Conservation (phyloP, 1,140 invertebrate species). For the Calliphora vicina region DNA sequence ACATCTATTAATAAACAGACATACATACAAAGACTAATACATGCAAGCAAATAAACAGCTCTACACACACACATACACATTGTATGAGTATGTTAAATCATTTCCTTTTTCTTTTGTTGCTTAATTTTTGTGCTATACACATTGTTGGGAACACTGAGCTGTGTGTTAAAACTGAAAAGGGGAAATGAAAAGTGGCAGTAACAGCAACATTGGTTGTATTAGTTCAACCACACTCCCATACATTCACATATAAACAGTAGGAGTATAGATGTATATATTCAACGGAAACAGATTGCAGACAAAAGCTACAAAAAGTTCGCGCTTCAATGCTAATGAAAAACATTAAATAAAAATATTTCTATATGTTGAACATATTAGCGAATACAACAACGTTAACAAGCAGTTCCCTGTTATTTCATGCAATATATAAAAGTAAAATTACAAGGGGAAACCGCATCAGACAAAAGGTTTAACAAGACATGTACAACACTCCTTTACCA, state of each 20-base stretch:
- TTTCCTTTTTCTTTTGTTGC: conserved; percentile 22
- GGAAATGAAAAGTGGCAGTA: conserved; percentile 30
- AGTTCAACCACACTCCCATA: neutral
- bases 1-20: too few species aligned
- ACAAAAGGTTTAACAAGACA: neutral
- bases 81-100: conserved; percentile 18
- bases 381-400: neutral
- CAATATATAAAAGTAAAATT: neutral
- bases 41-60: neutral
- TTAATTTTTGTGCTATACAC: too few species aligned
- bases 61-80: neutral
- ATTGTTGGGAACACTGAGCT: neutral
- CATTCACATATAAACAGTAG: neutral
- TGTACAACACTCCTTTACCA: neutral
- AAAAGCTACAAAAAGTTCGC: conserved; percentile 22
- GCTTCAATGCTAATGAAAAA: conserved; percentile 24
- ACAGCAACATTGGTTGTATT: conserved; percentile 14
- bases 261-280: neutral
- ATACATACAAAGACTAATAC: neutral
- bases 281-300: conserved; percentile 29
- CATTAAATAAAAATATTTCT: neutral
- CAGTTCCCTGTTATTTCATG: neutral
- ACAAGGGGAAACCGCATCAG: neutral
- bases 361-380: neutral
- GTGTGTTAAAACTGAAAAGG: neutral